Percentiles rank a stretch among this genome's conserved stretches.
These are phyloP conservation scores for Anoncus sp. DNA, from an alignment of 2,888 invertebrate genomes.

Conservation along the genomic window DNA sequence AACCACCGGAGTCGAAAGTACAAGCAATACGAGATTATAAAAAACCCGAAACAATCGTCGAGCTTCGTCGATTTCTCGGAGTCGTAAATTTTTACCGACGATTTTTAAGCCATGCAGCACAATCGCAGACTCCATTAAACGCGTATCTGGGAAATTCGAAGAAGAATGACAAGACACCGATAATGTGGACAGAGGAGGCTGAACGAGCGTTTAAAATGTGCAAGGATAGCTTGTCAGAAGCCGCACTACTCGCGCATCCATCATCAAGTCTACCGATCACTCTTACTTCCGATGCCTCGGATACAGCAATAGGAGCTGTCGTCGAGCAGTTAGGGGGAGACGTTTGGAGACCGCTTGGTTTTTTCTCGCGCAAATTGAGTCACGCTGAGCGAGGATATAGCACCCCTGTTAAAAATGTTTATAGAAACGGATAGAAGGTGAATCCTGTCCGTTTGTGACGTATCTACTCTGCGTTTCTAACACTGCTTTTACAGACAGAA, in stretches of 20 bases:
- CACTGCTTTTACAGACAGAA: too few species aligned
- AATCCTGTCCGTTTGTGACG: too few species aligned
- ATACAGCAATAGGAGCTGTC: conserved; percentile 26
- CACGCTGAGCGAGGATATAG: conserved; percentile 10
- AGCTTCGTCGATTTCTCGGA: conserved; percentile 1
- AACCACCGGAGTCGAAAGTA: background rate
- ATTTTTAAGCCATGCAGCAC: conserved; percentile 5
- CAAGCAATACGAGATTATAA: background rate
- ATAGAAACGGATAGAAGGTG: too few species aligned
- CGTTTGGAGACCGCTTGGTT: conserved; percentile 6
- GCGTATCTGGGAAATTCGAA: background rate
- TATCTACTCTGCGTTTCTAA: too few species aligned
- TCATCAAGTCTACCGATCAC: background rate
- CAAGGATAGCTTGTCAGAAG: conserved; percentile 31
- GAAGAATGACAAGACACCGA: conserved; percentile 21
- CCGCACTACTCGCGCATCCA: conserved; percentile 56
- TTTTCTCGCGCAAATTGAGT: conserved; percentile 35
- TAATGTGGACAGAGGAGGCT: conserved; percentile 22
- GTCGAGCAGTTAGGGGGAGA: conserved; percentile 17
- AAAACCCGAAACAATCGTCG: background rate
- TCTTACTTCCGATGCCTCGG: conserved; percentile 37
- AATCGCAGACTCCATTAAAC: background rate
- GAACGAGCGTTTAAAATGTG: conserved; percentile 34
- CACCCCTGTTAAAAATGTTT: too few species aligned
- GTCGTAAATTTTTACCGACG: conserved; percentile 31